Evolutionary conservation across 37 sponge, comb jelly and placozoan species (phyloP), one percentile per base, ranked within the genome.

Genomic region (Petrosia ficiformis): DNA sequence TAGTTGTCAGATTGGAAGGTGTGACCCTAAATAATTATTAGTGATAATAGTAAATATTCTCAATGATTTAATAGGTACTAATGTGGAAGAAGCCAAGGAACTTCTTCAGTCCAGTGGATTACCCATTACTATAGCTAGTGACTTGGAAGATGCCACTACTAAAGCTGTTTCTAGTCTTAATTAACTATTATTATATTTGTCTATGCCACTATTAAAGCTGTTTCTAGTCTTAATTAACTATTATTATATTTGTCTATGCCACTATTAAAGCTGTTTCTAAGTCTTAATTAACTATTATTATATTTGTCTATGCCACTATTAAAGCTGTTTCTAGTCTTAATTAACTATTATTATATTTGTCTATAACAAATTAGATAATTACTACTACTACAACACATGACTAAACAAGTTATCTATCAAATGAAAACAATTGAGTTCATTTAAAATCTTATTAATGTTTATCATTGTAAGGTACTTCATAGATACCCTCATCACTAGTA

Each of bases 1-100:
- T 98, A 4, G 87, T 98, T 0, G 99, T 93, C 32, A 80, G 99
- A n/a, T 59, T 98, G 73, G 89, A 95, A 84, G 99, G 99, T 76
- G 65, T 59, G 79, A 72, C 28, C 25, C 34, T 42, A 36, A 10
- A 24, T 41, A 3, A n/a, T 16, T 8, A 70, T 36, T 16, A 19
- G 42, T 32, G n/a, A n/a, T n/a, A n/a, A n/a, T n/a, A n/a, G n/a
- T n/a, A n/a, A n/a, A n/a, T n/a, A n/a, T 58, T 26, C 39, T 34
- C 21, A n/a, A 30, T 39, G 21, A 16, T 22, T 35, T 4, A 68
- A 10, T 68, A 92, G 92, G 92, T 71, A 80, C 86, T 35, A 98
- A 98, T 71, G 91, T 89, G 43, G 91, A 84, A 22, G 78, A 82
- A 41, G 99, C 99, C 2, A 75, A 80, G 75, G 42, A 84, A 80